Evolutionary conservation across 1,140 invertebrate species (phyloP), one percentile per base, ranked within the genome.

Genomic region (Nebria ingens): DNA sequence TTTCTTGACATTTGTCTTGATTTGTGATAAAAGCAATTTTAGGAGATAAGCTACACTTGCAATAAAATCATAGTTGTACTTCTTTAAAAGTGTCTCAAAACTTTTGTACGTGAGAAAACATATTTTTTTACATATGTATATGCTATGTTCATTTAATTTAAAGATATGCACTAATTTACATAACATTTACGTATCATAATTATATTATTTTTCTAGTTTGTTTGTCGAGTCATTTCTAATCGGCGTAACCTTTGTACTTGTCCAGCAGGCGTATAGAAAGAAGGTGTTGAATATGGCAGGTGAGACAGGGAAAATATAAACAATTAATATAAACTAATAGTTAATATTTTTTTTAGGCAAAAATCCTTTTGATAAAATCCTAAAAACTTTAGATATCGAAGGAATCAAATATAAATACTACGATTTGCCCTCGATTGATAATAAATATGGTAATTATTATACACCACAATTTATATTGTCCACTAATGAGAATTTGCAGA

Each of bases 331-430:
- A 12, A 29, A 29, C 4, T 29, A 29, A 6, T 29, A 29, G 13
- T 29, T 29, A 17, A 19, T 55, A 56, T 60, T 19, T 20, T 59
- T 77, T 77, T 58, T 64, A 85, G 81, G 66, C 51, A 63, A 71
- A 58, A 90, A 91, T 74, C 87, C 87, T 11, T 93, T 82, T 67
- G 72, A 79, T 25, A 72, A 80, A 42, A 73, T 83, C 20, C 61
- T 90, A 53, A 87, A 88, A 67, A 76, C 77, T 1, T 67, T 93
- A 21, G 71, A 74, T 2, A 68, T 88, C 21, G 76, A 77, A 59
- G 84, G 79, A 0, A 81, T 83, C 45, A 70, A 79, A 1, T 90
- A 79, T 63, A 79, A 81, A 56, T 94, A 87, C 66, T 94, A 81
- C 73, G 86, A 92, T 72, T 62, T 93, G 22, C 64, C 78, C 21